A percentile compares a stretch with the other conserved stretches of the same genome.
phyloP scores from a whole-genome alignment of 2,797 vertebrate species.

The Onychomys arenicola region DNA sequence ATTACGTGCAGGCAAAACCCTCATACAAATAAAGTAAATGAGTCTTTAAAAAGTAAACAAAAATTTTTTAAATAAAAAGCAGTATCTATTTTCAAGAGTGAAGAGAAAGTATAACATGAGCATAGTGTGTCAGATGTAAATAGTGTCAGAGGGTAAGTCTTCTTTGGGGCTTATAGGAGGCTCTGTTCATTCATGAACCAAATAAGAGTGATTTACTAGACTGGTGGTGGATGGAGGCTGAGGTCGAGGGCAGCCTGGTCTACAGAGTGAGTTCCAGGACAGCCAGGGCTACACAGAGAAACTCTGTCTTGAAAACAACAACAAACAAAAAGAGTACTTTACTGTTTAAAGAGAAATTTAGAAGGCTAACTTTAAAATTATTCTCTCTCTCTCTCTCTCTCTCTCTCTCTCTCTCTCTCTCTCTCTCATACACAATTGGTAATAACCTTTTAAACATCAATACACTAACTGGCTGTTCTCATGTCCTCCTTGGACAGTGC shows the following conservation, averaged over 20 bases:
- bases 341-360: slow-evolving; percentile 12
- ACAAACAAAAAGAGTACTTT: neutral
- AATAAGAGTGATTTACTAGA: neutral
- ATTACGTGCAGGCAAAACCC: neutral
- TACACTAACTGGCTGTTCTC: neutral
- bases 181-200: neutral
- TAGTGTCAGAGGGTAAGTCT: neutral
- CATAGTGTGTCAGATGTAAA: neutral
- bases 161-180: neutral
- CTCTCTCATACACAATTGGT: neutral
- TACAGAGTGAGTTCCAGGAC: too few relatives aligned
- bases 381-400: neutral
- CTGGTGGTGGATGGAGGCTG: neutral
- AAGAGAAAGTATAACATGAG: neutral
- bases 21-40: neutral
- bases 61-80: neutral
- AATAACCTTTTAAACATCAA: neutral
- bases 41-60: neutral
- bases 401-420: neutral
- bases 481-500: neutral
- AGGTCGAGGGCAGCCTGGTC: neutral
- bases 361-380: neutral
- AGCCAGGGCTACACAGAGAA: neutral
- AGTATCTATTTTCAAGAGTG: slow-evolving; percentile 1
- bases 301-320: neutral